Base-by-base conservation (phyloP, 2,888 invertebrate genomes). In the Lysandra coridon region DNA sequence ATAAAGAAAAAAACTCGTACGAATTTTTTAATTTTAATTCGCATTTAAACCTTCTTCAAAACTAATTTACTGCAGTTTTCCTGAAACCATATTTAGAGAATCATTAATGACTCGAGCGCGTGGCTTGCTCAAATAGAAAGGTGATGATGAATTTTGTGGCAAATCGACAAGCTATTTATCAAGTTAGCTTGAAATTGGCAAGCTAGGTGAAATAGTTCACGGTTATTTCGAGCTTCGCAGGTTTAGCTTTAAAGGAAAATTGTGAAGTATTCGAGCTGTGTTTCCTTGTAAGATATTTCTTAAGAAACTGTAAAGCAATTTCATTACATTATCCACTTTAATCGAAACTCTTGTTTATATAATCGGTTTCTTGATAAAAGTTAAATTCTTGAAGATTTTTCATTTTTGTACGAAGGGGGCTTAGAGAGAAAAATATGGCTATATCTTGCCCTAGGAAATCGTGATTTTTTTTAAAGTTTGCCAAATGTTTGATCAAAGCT, bases 121-220 rank as follows among this genome's bases (percentile, higher is more conserved):
- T 44, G 10, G 49, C 10, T 49, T 49, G 49, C 10, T 49, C 10
- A 12, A 49, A 2, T 2, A 10, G 49, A 0, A 53, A 53, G 14
- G 17, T 57, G 57, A 57, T 57, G 57, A 57, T 57, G 12, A 1
- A 57, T 57, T 17, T 57, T 17, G 53, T 17, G 57, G 57, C 17
- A 57, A 57, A 17, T 57, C 17, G 57, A 57, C 57, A 17, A 57
- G 57, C 57, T 17, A 57, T 23, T 64, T 64, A 64, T 30, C 64
- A 30, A 64, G 64, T 64, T 64, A 62, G 62, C 62, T 62, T 64
- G 64, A 64, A 64, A 64, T 64, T 30, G 30, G 3, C 30, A 64
- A 64, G 64, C 2, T 30, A 64, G 23, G 30, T 64, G 64, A 64
- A 64, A 64, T 64, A 30, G 64, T 64, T 30, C 30, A 30, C 30